Percentiles rank a stretch among this genome's conserved stretches.
Evolutionary conservation across 2,113 vertebrate species (phyloP).

Genomic region (Cromileptes altivelis): DNA sequence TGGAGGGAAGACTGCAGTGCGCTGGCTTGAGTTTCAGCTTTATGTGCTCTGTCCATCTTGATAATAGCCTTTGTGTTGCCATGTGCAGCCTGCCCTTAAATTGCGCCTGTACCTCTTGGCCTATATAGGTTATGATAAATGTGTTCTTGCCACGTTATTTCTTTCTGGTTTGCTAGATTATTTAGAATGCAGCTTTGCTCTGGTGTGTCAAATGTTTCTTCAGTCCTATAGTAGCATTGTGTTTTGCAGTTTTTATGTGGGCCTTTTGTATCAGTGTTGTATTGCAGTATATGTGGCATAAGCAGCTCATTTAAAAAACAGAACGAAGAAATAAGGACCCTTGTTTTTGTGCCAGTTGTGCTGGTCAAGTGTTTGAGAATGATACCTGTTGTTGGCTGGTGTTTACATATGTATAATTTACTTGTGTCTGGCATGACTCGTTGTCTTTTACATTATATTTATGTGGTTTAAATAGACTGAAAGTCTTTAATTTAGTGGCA

Average conservation of each 20-base stretch:
- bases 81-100: constrained; percentile 5
- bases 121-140: neutral
- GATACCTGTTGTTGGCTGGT: neutral
- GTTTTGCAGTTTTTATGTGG: neutral
- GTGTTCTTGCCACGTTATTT: neutral
- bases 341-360: neutral
- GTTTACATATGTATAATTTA: neutral
- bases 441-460: neutral
- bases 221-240: neutral
- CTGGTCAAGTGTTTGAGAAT: neutral
- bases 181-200: neutral
- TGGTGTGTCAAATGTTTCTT: neutral
- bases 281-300: neutral
- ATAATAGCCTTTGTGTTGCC: constrained; percentile 19
- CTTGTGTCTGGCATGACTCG: neutral
- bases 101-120: neutral
- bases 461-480: neutral
- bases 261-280: neutral
- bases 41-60: constrained; percentile 14
- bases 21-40: constrained; percentile 7
- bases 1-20: constrained; percentile 14
- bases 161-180: neutral
- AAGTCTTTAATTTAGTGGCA: neutral
- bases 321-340: neutral
- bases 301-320: neutral